Evolutionary conservation across 2,888 invertebrate species (phyloP), one percentile per base, ranked within the genome.

Genomic region (Neoscelio sp.): DNA sequence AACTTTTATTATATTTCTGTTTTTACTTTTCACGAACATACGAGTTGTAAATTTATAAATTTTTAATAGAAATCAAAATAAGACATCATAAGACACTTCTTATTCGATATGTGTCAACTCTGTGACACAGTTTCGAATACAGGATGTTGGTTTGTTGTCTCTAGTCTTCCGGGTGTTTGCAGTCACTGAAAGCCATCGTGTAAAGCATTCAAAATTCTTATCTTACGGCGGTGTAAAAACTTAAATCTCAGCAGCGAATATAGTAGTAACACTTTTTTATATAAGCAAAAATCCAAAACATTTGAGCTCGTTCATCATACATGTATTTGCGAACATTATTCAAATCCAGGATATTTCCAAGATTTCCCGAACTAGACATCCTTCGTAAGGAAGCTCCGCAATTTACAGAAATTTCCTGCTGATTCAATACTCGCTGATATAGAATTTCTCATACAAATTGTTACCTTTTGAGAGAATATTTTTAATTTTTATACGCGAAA

Each of bases 321-420:
- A 42, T 17, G 7, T 15, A 60, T 44, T 60, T 44, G n/a, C n/a
- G 8, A 8, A 17, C 30, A 44, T 60, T 60, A 60, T 60, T 60
- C 60, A 44, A 44, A 44, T 60, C 20, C 13, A 17, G 26, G 10
- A 44, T 17, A 60, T 42, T 58, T 42, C 42, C 26, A 42, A 42
- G 58, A 58, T 58, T 30, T 42, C 17, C 10, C 2, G 23, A 12
- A 54, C 20, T 42, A 35, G 3, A 7, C 12, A 54, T 35, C 20
- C 18, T 20, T 10, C 20, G n/a, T 10, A 33, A 30, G 17, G 23
- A 35, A 54, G 17, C 10, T 20, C 40, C 5, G 7, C 40, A 35
- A 56, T 56, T 56, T 26, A 40, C n/a, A 35, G 38, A 56, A 56
- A 38, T 56, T 13, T 38, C 20, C 13, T 35, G 20, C 18, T 3